Conservation (phyloP, 2,113 vertebrate genomes). For the Pachycephala philippinensis region DNA sequence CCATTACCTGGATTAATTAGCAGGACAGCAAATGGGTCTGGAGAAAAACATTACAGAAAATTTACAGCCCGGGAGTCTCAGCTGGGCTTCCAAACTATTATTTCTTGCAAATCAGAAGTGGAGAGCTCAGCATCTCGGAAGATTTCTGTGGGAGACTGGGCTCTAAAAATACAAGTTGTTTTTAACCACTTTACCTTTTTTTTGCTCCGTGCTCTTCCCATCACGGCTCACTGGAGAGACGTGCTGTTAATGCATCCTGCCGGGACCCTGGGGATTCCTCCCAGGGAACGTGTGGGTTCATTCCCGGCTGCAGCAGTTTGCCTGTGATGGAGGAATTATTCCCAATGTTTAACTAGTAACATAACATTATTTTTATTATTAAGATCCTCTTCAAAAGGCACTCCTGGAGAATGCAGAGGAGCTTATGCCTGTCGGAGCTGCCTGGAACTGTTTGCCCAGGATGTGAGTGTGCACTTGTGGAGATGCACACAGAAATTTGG, state of each 20-base stretch:
- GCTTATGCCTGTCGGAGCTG: background rate
- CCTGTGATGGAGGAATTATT: background rate
- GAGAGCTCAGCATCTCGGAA: background rate
- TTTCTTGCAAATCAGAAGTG: background rate
- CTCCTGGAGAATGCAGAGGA: background rate
- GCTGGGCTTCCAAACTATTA: background rate
- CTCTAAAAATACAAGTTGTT: conserved; percentile 11
- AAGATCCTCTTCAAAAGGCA: background rate
- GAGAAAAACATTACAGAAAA: background rate
- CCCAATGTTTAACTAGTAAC: conserved; percentile 24
- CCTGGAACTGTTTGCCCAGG: background rate
- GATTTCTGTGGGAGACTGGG: background rate
- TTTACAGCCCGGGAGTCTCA: background rate
- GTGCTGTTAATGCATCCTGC: background rate
- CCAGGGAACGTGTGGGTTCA: background rate
- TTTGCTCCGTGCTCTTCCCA: background rate
- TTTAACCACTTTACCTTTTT: conserved; percentile 35
- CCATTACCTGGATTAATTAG: conserved; percentile 2
- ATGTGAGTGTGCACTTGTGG: background rate
- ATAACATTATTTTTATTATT: background rate
- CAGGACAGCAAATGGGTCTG: background rate
- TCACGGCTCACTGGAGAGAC: background rate
- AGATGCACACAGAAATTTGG: background rate
- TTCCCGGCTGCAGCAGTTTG: background rate
- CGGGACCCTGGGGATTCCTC: background rate